Conservation (phyloP, 2,888 invertebrate species). For the Mimumesa dahlbomi region DNA sequence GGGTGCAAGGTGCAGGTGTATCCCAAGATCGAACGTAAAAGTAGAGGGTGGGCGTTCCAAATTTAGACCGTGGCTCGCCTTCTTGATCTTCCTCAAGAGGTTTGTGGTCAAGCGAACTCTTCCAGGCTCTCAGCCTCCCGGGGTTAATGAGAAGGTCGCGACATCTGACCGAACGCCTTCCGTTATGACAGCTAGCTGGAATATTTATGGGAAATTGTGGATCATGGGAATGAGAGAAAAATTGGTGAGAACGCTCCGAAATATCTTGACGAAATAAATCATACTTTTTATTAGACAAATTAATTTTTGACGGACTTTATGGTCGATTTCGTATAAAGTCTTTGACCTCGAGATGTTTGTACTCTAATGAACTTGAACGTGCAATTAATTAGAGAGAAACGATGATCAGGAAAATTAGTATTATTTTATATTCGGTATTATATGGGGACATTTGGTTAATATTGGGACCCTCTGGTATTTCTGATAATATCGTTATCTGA, state of each 20-base stretch:
- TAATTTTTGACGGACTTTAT: no score
- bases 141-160: slow-evolving; percentile 77
- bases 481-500: no score
- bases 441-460: no score
- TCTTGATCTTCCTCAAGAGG: slow-evolving; percentile 67
- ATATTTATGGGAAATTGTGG: slow-evolving; percentile 74
- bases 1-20: slow-evolving; percentile 75
- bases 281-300: no score
- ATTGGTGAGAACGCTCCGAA: slow-evolving; percentile 20
- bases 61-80: slow-evolving; percentile 70
- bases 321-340: no score
- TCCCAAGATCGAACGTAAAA: slow-evolving; percentile 58
- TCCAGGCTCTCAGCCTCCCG: slow-evolving; percentile 54
- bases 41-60: slow-evolving; percentile 73
- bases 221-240: slow-evolving; percentile 69
- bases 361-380: no score
- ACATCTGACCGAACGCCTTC: slow-evolving; percentile 75
- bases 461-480: no score
- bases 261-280: no score
- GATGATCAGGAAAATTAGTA: no score
- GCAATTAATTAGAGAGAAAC: no score
- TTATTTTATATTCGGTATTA: no score
- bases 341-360: no score
- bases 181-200: slow-evolving; percentile 74
- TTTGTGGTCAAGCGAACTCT: slow-evolving; percentile 74